Evolutionary conservation across 2,888 invertebrate genomes (phyloP), one percentile per base, ranked within the genome.

Genomic region (Diarsia brunnea): DNA sequence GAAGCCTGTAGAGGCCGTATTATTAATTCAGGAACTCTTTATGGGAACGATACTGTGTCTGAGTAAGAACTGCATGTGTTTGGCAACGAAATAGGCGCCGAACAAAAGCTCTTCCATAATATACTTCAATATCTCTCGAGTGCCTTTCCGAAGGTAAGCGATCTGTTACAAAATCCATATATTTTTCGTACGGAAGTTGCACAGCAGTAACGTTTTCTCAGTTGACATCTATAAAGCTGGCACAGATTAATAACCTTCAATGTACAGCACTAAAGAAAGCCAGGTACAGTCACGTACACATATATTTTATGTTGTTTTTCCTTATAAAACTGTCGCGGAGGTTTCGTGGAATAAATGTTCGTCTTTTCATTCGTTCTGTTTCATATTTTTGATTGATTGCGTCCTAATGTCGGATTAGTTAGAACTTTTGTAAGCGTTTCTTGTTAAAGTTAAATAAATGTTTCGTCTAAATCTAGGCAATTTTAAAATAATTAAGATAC

Each of bases 321-420:
- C 82, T 78, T 72, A 79, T 63, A 82, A 75, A 90, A 84, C 75
- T 80, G 81, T 86, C 86, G 78, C 73, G 51, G 69, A 82, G 78
- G 74, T 88, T 84, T 83, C 82, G 82, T 84, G 87, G 75, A 83
- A 89, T 69, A 90, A 90, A 90, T 85, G 86, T 71, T 61, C 75
- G 74, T 76, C 78, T 76, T 86, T 86, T 88, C 82, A 79, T 84
- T 84, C 81, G 75, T 86, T 89, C 84, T 88, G 85, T 91, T 90
- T 89, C 61, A 81, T 91, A 90, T 87, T 89, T 91, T 90, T 94
- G 93, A 94, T 94, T 92, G 93, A 94, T 93, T 87, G 84, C 91
- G 84, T 85, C 88, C 88, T 92, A 91, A 91, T 90, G 90, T 92
- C 90, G 88, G 91, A 92, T 94, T 93, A 93, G 86, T 84, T 67